phyloP scores from a whole-genome alignment of 2,797 vertebrate genomes.

The Rhabdophis nuchalis region DNA sequence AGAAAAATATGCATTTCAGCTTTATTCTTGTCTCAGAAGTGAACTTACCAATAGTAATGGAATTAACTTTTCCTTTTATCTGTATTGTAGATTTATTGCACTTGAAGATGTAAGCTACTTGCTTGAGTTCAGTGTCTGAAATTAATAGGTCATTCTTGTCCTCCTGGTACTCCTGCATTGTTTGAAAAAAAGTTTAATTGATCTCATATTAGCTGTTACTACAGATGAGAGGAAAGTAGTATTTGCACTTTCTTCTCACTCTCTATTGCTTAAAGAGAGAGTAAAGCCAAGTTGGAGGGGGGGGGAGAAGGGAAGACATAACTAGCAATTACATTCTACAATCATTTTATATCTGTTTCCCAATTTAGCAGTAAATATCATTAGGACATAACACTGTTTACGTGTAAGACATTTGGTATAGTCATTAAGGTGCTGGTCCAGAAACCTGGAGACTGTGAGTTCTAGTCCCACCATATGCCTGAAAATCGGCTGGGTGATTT shows the following conservation, averaged over 20 bases:
- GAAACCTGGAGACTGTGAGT: background rate
- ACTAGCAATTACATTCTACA: background rate
- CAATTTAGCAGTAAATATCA: background rate
- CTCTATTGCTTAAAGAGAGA: slow-evolving; percentile 32
- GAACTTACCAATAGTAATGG: slow-evolving; percentile 86
- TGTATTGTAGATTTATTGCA: slow-evolving; percentile 90
- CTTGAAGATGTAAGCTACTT: slow-evolving; percentile 91
- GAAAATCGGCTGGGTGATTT: background rate
- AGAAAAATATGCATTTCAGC: background rate
- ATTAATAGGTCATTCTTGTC: slow-evolving; percentile 86
- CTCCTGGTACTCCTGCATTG: slow-evolving; percentile 89
- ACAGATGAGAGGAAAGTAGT: slow-evolving; percentile 35
- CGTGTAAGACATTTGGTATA: background rate
- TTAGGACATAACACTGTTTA: background rate
- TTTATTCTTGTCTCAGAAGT: slow-evolving; percentile 16
- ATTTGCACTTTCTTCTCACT: slow-evolving; percentile 30
- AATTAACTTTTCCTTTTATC: slow-evolving; percentile 96
- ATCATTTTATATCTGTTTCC: background rate
- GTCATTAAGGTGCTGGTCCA: background rate
- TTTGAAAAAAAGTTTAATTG: slow-evolving; percentile 45
- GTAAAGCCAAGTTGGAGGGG: background rate
- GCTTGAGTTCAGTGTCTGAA: slow-evolving; percentile 89
- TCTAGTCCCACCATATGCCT: background rate
- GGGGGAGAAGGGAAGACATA: slow-evolving; percentile 28
- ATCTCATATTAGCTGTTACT: slow-evolving; percentile 32